Evolutionary conservation across 2,113 vertebrate species (phyloP), one percentile per base, ranked within the genome.

Genomic region (Spea bombifrons): DNA sequence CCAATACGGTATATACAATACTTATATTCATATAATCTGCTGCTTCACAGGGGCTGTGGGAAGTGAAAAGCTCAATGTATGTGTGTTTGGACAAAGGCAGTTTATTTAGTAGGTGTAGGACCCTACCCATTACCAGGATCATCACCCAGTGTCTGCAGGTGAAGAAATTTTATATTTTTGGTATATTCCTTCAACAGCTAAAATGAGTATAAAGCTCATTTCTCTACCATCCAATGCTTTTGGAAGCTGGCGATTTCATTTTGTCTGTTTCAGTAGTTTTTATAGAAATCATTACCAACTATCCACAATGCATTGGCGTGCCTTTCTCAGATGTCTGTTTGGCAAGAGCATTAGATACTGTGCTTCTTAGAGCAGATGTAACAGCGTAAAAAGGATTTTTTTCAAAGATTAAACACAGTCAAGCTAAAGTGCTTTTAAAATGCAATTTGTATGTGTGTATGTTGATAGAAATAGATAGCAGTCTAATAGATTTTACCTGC

Each of bases 51-150:
- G 49, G 55, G 59, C 45, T 52, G 13, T 55, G 53, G 15, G 44
- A 10, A 70, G 15, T 44, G 12, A n/a, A 15, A 13, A 30, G 50
- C 75, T 59, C 57, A 69, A 7, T 50, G 44, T n/a, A 76, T n/a
- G n/a, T n/a, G n/a, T n/a, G n/a, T n/a, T n/a, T n/a, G n/a, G n/a
- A n/a, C n/a, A n/a, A n/a, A n/a, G n/a, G n/a, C n/a, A n/a, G n/a
- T n/a, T n/a, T n/a, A n/a, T n/a, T n/a, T n/a, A n/a, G n/a, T n/a
- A n/a, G n/a, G n/a, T n/a, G n/a, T n/a, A n/a, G n/a, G n/a, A n/a
- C n/a, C 43, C 49, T n/a, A 17, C 61, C 75, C 75, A 30, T 30
- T 30, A 30, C 53, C 66, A 44, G 66, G 75, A 77, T 66, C 75
- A 77, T 67, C 59, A 59, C 66, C 46, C 48, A 53, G 66, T 43